These are phyloP conservation scores for Leptura quadrifasciata DNA, from an alignment of 2,888 invertebrate species.

Conservation along the genomic window DNA sequence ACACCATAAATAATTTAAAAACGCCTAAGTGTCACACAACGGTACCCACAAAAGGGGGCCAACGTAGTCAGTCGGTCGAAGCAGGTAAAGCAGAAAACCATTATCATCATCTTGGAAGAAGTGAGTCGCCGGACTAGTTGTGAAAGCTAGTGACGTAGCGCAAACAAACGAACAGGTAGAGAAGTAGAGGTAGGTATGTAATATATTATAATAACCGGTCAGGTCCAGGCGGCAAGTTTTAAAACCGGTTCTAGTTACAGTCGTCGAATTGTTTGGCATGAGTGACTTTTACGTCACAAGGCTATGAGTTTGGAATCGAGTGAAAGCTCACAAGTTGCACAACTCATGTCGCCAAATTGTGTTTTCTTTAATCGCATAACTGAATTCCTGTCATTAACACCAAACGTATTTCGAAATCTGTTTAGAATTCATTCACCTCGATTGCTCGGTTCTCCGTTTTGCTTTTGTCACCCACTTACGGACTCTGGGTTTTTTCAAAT, in stretches of 20 bases:
- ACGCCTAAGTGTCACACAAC: slow-evolving; percentile 56
- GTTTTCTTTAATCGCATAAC: slow-evolving; percentile 49
- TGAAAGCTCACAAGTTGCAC: slow-evolving; percentile 39
- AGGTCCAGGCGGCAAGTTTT: slow-evolving; percentile 51
- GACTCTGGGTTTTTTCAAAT: slow-evolving; percentile 25
- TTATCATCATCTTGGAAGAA: slow-evolving; percentile 47
- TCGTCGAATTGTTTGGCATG: slow-evolving; percentile 59
- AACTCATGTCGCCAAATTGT: slow-evolving; percentile 45
- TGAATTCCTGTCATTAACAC: slow-evolving; percentile 43
- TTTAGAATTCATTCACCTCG: slow-evolving; percentile 44
- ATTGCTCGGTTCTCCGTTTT: slow-evolving; percentile 10
- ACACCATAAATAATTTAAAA: slow-evolving; percentile 39
- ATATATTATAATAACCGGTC: slow-evolving; percentile 59
- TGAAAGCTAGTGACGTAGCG: slow-evolving; percentile 59
- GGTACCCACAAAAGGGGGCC: slow-evolving; percentile 61
- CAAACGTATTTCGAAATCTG: slow-evolving; percentile 40
- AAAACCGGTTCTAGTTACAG: slow-evolving; percentile 57
- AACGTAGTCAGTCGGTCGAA: slow-evolving; percentile 47
- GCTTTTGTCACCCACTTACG: neutral
- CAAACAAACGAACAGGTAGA: slow-evolving; percentile 45
- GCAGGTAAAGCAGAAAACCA: slow-evolving; percentile 54
- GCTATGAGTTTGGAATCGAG: slow-evolving; percentile 44
- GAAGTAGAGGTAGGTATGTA: slow-evolving; percentile 46
- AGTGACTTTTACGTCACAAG: slow-evolving; percentile 66
- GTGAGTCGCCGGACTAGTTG: slow-evolving; percentile 43